Evolutionary conservation across 1,140 invertebrate genomes (phyloP).

Genomic region (Macrocentrus cingulum): DNA sequence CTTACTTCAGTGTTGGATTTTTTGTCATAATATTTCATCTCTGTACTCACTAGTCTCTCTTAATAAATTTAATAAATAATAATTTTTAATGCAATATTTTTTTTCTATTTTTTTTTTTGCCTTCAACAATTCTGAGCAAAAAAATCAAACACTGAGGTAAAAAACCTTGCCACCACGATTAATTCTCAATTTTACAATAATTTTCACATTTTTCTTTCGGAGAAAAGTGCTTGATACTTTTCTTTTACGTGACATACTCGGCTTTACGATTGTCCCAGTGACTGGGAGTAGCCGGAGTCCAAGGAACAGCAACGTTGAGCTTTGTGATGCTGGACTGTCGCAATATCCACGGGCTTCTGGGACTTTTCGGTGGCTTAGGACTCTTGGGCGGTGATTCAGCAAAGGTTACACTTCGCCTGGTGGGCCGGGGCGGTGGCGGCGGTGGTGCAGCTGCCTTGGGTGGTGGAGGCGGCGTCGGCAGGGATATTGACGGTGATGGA

Average conservation of each 20-base stretch:
- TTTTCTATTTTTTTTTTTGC: no score
- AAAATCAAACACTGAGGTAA: no score
- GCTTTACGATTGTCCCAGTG: conserved; percentile 49
- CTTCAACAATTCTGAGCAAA: no score
- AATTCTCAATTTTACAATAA: no score
- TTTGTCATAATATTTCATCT: neutral
- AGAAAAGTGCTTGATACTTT: neutral
- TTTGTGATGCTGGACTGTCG: conserved; percentile 35
- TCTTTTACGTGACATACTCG: conserved; percentile 48
- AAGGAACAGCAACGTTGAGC: conserved; percentile 51
- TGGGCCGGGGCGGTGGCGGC: conserved; percentile 45
- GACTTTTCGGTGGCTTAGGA: conserved; percentile 43
- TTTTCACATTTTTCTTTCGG: no score
- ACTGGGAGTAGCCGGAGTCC: conserved; percentile 52
- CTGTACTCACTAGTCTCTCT: neutral
- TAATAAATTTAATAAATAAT: no score
- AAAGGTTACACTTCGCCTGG: conserved; percentile 53
- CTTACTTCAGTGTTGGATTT: neutral
- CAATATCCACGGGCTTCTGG: conserved; percentile 30
- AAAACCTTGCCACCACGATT: no score
- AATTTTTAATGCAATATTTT: no score
- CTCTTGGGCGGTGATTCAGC: conserved; percentile 51
- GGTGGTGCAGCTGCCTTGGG: conserved; percentile 44
- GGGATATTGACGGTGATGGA: conserved; percentile 40
- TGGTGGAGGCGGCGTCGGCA: conserved; percentile 49